Evolutionary conservation across 2,888 invertebrate species (phyloP).

Genomic region (Boloria euphrosyne): DNA sequence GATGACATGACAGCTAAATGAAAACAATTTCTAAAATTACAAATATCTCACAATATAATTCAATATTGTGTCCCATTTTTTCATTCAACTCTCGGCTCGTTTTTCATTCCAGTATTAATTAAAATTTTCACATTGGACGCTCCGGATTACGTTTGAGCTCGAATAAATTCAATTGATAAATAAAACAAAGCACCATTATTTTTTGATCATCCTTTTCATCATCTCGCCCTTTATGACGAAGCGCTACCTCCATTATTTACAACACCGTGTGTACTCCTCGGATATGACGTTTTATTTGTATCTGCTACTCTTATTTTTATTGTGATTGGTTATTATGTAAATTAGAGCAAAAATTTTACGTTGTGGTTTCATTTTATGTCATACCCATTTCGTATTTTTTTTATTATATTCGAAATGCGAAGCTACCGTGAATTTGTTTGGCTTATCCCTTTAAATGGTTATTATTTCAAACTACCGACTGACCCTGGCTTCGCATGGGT

Average conservation of each 20-base stretch:
- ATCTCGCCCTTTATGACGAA: conserved; percentile 21
- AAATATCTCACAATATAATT: conserved; percentile 34
- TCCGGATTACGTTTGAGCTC: conserved; percentile 49
- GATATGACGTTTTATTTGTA: background rate
- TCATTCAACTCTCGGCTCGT: conserved; percentile 42
- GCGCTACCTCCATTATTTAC: conserved; percentile 17
- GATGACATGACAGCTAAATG: background rate
- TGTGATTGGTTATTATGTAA: conserved; percentile 13
- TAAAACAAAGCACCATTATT: conserved; percentile 37
- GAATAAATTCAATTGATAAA: conserved; percentile 52
- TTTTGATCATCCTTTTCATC: conserved; percentile 27
- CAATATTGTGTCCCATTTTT: conserved; percentile 49
- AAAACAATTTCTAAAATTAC: conserved; percentile 6
- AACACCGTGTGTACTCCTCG: background rate
- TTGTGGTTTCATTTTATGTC: background rate
- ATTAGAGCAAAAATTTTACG: conserved; percentile 1
- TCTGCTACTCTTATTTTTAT: conserved; percentile 1
- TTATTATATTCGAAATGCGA: too few species aligned
- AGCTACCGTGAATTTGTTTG: too few species aligned
- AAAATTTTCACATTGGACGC: conserved; percentile 54
- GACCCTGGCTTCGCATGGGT: too few species aligned
- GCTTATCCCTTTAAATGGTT: too few species aligned
- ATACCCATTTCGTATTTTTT: background rate
- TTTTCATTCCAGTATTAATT: conserved; percentile 58
- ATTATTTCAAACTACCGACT: too few species aligned